phyloP scores from a whole-genome alignment of 2,113 vertebrate genomes.

The Sceloporus undulatus region DNA sequence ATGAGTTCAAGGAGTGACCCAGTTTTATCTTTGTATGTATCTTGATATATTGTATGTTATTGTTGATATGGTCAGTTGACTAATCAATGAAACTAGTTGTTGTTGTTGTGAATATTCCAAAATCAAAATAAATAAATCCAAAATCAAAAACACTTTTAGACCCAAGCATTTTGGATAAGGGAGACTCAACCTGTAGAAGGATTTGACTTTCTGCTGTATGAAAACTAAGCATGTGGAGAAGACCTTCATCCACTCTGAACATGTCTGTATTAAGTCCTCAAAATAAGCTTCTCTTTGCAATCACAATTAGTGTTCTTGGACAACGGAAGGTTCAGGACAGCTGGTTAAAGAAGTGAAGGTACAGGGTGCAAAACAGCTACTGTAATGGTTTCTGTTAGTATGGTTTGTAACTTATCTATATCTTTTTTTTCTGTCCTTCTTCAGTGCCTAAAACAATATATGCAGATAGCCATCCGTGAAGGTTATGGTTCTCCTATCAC shows the following conservation, averaged over 20 bases:
- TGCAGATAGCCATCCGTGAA: constrained; percentile 88
- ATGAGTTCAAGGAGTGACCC: no score
- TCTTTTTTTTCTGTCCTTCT: constrained; percentile 53
- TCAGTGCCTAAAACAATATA: constrained; percentile 93
- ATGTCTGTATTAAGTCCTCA: constrained; percentile 66
- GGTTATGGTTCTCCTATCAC: constrained; percentile 92
- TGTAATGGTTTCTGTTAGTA: constrained; percentile 34
- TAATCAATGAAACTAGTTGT: no score
- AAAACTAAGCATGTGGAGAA: constrained; percentile 46
- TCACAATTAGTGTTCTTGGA: constrained; percentile 61
- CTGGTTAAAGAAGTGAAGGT: constrained; percentile 66
- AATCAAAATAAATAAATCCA: no score
- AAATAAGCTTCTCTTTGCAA: constrained; percentile 60
- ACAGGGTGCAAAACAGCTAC: not conserved
- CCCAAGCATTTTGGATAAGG: no score
- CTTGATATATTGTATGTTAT: no score
- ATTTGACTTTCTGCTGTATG: constrained; percentile 65
- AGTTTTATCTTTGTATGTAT: no score
- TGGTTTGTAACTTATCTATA: constrained; percentile 49
- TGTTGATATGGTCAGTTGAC: no score
- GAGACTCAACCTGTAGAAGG: constrained; percentile 4
- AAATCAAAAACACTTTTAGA: no score
- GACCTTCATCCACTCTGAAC: constrained; percentile 58
- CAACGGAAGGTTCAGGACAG: constrained; percentile 56
- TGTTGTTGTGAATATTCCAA: no score